Base-by-base conservation (phyloP, 2,113 vertebrate species). In the Numida meleagris region DNA sequence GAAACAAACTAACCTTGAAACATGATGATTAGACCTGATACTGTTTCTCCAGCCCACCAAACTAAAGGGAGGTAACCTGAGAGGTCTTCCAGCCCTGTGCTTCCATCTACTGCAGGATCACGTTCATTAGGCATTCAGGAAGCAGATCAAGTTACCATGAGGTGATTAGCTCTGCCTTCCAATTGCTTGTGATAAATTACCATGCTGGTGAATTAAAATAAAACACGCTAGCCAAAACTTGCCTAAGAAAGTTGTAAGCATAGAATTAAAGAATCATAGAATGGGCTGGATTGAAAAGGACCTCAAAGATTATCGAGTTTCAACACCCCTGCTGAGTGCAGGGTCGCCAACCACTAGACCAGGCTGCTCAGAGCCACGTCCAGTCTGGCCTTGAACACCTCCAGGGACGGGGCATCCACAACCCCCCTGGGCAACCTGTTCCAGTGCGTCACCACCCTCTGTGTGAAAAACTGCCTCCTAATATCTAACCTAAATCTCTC, bases 1-100 rank as follows among this genome's bases (percentile, higher is more conserved):
- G 51, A 83, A 88, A 89, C 46, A 75, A 62, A 61, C 62, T 51
- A 58, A 67, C 71, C 62, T 33, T 85, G 84, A 90, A 95, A 96
- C 0, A 0, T 27, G 74, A 94, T 38, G 89, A 82, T 43, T 18
- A 17, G 48, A 19, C 0, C n/a, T 53, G 86, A 82, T 87, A 75
- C 42, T 72, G 62, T 92, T 89, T 76, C 91, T 70, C 77, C 53
- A 82, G 58, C 45, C 48, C 40, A 79, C 85, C 38, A 70, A 66
- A 94, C 63, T 5, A 29, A 80, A 63, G 61, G 70, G 42, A 68
- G 46, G 88, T 81, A 93, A 96, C 61, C 15, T 6, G 61, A 95
- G 92, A 89, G 33, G 38, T 68, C 46, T 79, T 50, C 50, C 38
- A 63, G 45, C 40, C 61, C 57, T n/a, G 29, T 0, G 0, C 0